Percentiles rank a stretch among this genome's conserved stretches.
Evolutionary conservation across 2,888 invertebrate species (phyloP).

Genomic region (Dryobotodes eremita): DNA sequence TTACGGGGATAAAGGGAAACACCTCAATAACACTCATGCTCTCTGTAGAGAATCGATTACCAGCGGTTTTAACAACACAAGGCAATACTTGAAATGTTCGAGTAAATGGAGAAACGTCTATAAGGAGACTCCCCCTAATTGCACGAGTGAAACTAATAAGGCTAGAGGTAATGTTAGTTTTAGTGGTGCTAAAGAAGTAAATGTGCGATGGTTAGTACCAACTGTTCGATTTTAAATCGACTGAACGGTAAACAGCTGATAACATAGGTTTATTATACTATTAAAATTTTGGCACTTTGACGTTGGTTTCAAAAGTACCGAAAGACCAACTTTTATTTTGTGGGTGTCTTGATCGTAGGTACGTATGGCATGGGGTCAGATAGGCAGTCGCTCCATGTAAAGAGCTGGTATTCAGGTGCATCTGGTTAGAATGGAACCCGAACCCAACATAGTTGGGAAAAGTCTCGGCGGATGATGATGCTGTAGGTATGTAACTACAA

Average conservation of each 20-base stretch:
- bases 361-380: background rate
- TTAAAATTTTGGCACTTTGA: background rate
- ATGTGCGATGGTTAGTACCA: background rate
- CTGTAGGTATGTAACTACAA: background rate
- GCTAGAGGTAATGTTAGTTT: slow-evolving; percentile 60
- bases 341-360: too few species aligned
- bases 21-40: slow-evolving; percentile 72
- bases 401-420: too few species aligned
- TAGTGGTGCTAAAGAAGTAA: slow-evolving; percentile 38
- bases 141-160: slow-evolving; percentile 67
- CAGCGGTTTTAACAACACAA: slow-evolving; percentile 69
- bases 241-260: background rate
- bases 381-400: background rate
- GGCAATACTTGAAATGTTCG: slow-evolving; percentile 65
- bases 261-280: background rate
- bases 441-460: too few species aligned
- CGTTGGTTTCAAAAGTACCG: background rate
- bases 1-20: slow-evolving; percentile 75
- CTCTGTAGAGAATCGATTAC: slow-evolving; percentile 72
- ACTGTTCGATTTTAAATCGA: slow-evolving; percentile 16
- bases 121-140: slow-evolving; percentile 61
- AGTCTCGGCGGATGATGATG: too few species aligned
- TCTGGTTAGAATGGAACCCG: too few species aligned
- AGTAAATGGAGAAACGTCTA: slow-evolving; percentile 68
- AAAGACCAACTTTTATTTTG: background rate